These are phyloP conservation scores for Rhipidura dahli DNA, from an alignment of 2,113 vertebrate species.

Conservation along the genomic window DNA sequence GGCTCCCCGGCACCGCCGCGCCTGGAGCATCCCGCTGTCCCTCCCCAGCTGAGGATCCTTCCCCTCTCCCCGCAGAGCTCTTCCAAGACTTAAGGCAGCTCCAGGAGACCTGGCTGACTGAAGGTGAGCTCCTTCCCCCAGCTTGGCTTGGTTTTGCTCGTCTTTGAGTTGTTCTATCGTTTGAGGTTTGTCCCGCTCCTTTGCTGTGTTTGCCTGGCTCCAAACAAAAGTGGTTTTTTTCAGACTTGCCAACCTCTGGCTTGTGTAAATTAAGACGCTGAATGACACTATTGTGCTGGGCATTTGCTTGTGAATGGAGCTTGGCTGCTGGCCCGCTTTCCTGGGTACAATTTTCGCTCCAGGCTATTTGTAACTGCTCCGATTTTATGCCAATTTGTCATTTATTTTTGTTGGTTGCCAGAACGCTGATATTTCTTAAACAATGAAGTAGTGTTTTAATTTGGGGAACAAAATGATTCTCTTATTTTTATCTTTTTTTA, in stretches of 20 bases:
- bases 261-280: slow-evolving; percentile 57
- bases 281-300: slow-evolving; percentile 72
- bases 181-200: neutral
- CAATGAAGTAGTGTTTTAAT: neutral
- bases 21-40: neutral
- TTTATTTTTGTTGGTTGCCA: neutral
- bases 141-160: accelerated
- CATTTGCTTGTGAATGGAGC: slow-evolving; percentile 73
- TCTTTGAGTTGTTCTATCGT: neutral
- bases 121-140: slow-evolving; percentile 80
- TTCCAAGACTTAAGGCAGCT: slow-evolving; percentile 96
- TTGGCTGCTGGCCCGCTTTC: slow-evolving; percentile 64
- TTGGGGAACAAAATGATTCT: neutral
- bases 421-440: neutral
- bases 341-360: slow-evolving; percentile 48
- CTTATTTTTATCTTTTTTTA: neutral
- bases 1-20: neutral
- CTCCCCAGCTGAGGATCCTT: neutral
- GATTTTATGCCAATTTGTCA: slow-evolving; percentile 16
- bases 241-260: slow-evolving; percentile 40
- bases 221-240: slow-evolving; percentile 38
- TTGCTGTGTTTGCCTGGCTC: neutral
- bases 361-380: slow-evolving; percentile 13
- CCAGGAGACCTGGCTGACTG: slow-evolving; percentile 96
- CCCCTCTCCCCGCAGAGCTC: slow-evolving; percentile 78